Conservation (phyloP, 2,113 vertebrate genomes). For the Brienomyrus brachyistius region DNA sequence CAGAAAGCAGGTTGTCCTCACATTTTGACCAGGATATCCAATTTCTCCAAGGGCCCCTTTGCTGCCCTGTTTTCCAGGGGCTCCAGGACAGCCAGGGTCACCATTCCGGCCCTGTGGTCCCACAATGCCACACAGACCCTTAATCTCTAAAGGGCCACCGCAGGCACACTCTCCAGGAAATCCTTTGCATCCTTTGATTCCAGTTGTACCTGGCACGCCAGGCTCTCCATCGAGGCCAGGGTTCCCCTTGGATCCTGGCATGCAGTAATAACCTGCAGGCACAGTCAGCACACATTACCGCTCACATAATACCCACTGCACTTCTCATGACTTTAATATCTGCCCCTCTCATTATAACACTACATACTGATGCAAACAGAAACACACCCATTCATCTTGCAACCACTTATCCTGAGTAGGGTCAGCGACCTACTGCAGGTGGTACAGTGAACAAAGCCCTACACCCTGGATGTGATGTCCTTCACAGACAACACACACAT, state of each 20-base stretch:
- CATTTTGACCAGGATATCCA: constrained; percentile 37
- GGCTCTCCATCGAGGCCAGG: constrained; percentile 38
- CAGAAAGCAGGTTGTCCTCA: constrained; percentile 30
- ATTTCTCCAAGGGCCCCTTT: constrained; percentile 43
- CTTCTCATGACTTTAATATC: background rate
- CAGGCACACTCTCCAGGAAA: constrained; percentile 1
- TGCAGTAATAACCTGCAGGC: constrained; percentile 48
- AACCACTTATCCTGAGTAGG: background rate
- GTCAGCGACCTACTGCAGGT: background rate
- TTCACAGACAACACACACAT: background rate
- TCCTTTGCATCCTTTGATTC: constrained; percentile 1
- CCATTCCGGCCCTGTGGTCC: constrained; percentile 55
- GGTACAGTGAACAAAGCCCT: background rate
- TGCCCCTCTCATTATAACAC: background rate
- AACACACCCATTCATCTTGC: background rate
- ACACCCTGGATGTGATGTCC: background rate
- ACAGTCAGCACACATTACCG: background rate
- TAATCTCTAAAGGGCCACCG: background rate
- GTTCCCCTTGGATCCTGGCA: constrained; percentile 43
- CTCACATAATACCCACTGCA: background rate
- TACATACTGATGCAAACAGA: background rate
- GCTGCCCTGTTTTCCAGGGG: constrained; percentile 38
- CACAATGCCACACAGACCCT: constrained; percentile 40
- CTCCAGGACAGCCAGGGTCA: constrained; percentile 48
- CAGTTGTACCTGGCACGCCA: constrained; percentile 39